Evolutionary conservation across 2,888 invertebrate species (phyloP).

Genomic region (Bombylius discolor): DNA sequence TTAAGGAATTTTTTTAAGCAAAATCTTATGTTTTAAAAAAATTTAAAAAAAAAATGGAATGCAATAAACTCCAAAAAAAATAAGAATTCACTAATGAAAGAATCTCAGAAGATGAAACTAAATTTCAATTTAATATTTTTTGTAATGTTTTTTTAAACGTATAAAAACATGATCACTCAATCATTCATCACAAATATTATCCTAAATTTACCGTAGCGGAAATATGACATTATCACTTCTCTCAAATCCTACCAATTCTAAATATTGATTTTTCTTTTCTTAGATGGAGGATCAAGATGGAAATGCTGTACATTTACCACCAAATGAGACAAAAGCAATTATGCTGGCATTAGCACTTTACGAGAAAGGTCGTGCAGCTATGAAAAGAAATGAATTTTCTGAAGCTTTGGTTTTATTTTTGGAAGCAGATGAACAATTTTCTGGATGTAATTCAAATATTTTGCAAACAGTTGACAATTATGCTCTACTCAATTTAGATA

Average conservation of each 20-base stretch:
- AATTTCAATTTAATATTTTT: too few species aligned
- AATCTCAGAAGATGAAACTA: too few species aligned
- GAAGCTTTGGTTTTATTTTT: slow-evolving; percentile 59
- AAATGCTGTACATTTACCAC: slow-evolving; percentile 55
- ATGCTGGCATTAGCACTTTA: slow-evolving; percentile 67
- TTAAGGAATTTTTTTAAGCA: too few species aligned
- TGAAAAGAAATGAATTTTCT: slow-evolving; percentile 51
- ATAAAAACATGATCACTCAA: too few species aligned
- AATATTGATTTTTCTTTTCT: slow-evolving; percentile 1
- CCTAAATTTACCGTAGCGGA: slow-evolving; percentile 11
- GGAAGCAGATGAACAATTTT: slow-evolving; percentile 63
- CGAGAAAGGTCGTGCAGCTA: slow-evolving; percentile 59
- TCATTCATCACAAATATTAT: too few species aligned
- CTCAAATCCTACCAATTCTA: neutral
- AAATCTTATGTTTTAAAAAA: too few species aligned
- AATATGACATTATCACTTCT: slow-evolving; percentile 20
- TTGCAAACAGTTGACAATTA: slow-evolving; percentile 67
- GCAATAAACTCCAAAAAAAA: too few species aligned
- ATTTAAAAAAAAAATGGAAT: too few species aligned
- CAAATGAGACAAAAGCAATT: slow-evolving; percentile 52
- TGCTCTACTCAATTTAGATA: slow-evolving; percentile 69
- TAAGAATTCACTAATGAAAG: too few species aligned
- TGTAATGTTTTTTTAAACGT: too few species aligned
- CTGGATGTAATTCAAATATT: slow-evolving; percentile 33
- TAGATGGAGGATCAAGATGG: slow-evolving; percentile 69